phyloP scores from a whole-genome alignment of 2,888 invertebrate species.

The Lepidonotus clava region DNA sequence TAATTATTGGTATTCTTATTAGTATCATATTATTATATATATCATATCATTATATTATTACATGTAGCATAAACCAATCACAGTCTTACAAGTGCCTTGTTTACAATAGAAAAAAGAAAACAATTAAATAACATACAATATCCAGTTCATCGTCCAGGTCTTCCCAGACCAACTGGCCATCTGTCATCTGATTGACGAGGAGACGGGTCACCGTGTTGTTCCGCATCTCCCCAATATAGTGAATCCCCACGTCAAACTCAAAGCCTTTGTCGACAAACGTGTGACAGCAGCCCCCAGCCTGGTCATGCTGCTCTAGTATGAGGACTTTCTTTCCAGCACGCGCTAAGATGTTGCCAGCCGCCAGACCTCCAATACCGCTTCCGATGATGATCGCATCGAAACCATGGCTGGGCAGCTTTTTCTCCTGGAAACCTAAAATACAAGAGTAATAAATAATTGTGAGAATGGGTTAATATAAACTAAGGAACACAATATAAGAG shows the following conservation, averaged over 20 bases:
- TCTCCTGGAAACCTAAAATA: constrained; percentile 76
- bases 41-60: no score
- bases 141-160: constrained; percentile 76
- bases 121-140: constrained; percentile 66
- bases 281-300: constrained; percentile 80
- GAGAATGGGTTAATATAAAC: no score
- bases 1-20: no score
- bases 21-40: no score
- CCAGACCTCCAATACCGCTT: constrained; percentile 80
- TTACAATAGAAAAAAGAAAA: no score
- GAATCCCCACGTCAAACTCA: constrained; percentile 81
- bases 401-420: constrained; percentile 73
- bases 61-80: no score
- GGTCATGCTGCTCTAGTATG: constrained; percentile 81
- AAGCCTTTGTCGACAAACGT: constrained; percentile 80
- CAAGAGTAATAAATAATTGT: no score
- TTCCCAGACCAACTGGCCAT: constrained; percentile 79
- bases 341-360: constrained; percentile 77
- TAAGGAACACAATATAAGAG: no score
- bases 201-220: constrained; percentile 69
- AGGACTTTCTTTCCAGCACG: constrained; percentile 79
- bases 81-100: no score
- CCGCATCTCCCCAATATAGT: constrained; percentile 80
- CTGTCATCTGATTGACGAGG: constrained; percentile 78
- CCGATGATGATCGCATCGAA: constrained; percentile 80